Base-by-base conservation (phyloP, 2,888 invertebrate genomes). In the Helleia helle region DNA sequence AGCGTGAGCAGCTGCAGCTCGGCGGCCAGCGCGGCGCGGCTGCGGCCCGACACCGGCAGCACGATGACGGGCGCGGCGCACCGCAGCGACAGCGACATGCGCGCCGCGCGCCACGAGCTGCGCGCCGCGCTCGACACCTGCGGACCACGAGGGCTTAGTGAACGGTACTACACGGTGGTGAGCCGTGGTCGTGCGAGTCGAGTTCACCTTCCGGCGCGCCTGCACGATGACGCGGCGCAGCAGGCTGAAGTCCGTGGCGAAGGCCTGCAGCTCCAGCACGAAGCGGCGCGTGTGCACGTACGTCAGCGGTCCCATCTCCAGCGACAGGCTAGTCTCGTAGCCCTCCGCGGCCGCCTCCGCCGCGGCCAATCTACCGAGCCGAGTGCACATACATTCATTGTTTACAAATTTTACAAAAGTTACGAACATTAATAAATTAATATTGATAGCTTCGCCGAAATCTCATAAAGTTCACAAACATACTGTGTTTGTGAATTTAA, bases 271-370 rank as follows among this genome's bases (percentile, higher is more conserved):
- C 71, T 97, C 97, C 12, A 91, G 90, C 38, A 97, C 89, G 81
- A 98, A 99, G 40, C 97, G 88, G 63, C 96, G 95, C 0, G 97
- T 97, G 75, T 98, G 97, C 38, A 97, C 92, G 71, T 97, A 97
- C 56, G 93, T 90, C 1, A 97, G 93, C 0, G 97, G 95, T 0
- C 95, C 91, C 94, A 97, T 95, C 58, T 92, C 90, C 18, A 97
- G 68, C 47, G 87, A 87, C 36, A 97, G 74, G 46, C 89, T 88
- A 53, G 95, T 94, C 63, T 88, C 91, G 53, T 87, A 72, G 0
- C 77, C 79, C 13, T 62, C 65, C 26, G 58, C 52, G 1, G 75
- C 79, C 49, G 90, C 90, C 28, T 86, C 87, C 6, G 80, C 57
- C 1, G 74, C 59, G 41, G 70, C 71, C 38, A 77, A 47, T 27